Evolutionary conservation across 2,113 vertebrate species (phyloP).

Genomic region (Lycaon pictus): DNA sequence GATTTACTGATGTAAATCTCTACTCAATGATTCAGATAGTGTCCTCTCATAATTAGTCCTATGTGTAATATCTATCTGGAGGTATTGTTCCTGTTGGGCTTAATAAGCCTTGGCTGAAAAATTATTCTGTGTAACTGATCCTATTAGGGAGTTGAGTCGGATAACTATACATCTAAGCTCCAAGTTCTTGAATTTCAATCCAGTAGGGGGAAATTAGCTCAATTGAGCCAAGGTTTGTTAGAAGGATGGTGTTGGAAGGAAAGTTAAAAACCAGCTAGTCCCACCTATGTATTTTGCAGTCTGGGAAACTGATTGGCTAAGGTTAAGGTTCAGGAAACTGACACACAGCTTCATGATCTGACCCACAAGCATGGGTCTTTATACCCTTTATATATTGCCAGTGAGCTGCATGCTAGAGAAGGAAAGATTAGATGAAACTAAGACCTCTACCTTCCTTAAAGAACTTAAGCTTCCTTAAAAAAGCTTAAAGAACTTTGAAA

Average conservation of each 20-base stretch:
- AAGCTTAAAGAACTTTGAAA: not conserved
- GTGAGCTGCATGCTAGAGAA: not conserved
- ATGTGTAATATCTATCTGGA: not conserved
- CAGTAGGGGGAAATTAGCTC: not conserved
- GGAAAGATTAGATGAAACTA: not conserved
- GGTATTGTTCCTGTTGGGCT: not conserved
- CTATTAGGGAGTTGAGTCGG: not conserved
- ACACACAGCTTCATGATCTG: not conserved
- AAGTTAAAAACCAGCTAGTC: not conserved
- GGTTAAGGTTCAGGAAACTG: not conserved
- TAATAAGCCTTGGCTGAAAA: not conserved
- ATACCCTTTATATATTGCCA: not conserved
- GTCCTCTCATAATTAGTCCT: not conserved
- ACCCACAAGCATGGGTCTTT: not conserved
- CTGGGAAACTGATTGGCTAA: not conserved
- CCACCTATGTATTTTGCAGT: not conserved
- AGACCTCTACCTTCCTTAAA: not conserved
- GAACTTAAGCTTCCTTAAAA: no score
- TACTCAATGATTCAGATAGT: constrained; percentile 13
- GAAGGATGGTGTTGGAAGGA: not conserved
- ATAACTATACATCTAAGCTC: not conserved
- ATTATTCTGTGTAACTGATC: not conserved
- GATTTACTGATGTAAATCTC: not conserved
- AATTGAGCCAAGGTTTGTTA: not conserved
- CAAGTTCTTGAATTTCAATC: not conserved